These are phyloP conservation scores for Caenorhabditis sp. DNA, from an alignment of 2,888 invertebrate genomes.

Conservation along the genomic window DNA sequence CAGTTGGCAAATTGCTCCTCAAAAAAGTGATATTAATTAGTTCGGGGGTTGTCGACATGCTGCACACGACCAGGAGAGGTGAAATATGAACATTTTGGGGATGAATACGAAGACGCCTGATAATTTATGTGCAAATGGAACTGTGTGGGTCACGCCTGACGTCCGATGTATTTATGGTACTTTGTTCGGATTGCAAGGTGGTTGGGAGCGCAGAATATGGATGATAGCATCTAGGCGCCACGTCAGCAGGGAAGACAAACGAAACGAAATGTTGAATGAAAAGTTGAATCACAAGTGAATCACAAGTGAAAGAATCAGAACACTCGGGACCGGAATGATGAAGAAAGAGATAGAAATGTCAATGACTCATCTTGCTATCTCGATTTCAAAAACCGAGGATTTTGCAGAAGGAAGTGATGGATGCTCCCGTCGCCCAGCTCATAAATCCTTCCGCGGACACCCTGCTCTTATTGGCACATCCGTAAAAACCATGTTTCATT, in stretches of 20 bases:
- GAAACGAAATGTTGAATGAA: not conserved
- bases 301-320: not conserved
- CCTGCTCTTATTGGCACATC: not conserved
- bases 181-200: conserved; percentile 34
- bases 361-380: not conserved
- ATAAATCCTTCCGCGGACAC: conserved; percentile 3
- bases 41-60: conserved; percentile 7
- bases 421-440: not conserved
- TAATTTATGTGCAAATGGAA: not conserved
- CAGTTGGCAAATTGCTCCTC: conserved; percentile 43
- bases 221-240: conserved; percentile 25
- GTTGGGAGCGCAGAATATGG: conserved; percentile 10
- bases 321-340: not conserved
- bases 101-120: conserved; percentile 18
- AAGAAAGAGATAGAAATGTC: not conserved
- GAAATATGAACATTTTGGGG: conserved; percentile 33
- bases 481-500: not conserved
- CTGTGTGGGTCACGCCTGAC: conserved; percentile 47
- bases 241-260: not conserved
- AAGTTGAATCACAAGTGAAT: too few species aligned
- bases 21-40: conserved; percentile 54
- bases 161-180: conserved; percentile 42
- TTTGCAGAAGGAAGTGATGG: not conserved
- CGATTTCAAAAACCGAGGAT: too few species aligned
- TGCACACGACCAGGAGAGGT: conserved; percentile 24